Evolutionary conservation across 2,797 vertebrate species (phyloP).

Genomic region (Lates japonicus): DNA sequence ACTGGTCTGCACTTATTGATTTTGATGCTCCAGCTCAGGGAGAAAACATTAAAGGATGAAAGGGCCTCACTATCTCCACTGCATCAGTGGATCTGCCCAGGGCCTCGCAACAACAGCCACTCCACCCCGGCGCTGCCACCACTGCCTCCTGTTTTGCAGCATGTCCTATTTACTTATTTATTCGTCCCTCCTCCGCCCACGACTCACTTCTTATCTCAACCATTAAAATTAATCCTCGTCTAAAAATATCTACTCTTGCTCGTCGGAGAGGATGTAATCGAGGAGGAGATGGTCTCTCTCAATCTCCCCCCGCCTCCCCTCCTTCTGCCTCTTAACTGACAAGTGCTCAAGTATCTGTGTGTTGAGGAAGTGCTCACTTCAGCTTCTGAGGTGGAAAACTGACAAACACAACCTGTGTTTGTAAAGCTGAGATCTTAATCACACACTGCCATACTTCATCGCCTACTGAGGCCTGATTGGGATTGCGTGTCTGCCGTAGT

Average conservation of each 20-base stretch:
- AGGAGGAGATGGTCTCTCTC: constrained; percentile 55
- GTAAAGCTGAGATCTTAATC: constrained; percentile 48
- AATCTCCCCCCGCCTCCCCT: background rate
- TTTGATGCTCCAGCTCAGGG: constrained; percentile 48
- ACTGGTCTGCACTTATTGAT: constrained; percentile 49
- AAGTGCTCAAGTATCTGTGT: constrained; percentile 34
- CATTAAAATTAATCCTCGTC: constrained; percentile 83
- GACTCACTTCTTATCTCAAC: constrained; percentile 77
- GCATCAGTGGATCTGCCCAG: constrained; percentile 77
- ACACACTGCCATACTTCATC: constrained; percentile 39
- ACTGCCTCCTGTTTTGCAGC: constrained; percentile 75
- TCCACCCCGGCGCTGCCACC: constrained; percentile 43
- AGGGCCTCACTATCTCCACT: constrained; percentile 70
- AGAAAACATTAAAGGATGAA: constrained; percentile 71
- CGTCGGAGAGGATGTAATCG: constrained; percentile 58
- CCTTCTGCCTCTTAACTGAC: constrained; percentile 23
- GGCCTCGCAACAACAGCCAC: constrained; percentile 61
- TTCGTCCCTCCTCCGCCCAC: constrained; percentile 69
- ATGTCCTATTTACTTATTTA: constrained; percentile 85
- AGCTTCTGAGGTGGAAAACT: constrained; percentile 33
- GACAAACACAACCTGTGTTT: constrained; percentile 57
- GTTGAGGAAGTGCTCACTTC: constrained; percentile 29
- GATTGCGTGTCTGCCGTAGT: constrained; percentile 28
- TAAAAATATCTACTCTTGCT: constrained; percentile 81
- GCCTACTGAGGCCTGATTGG: constrained; percentile 31